A percentile compares a stretch with the other conserved stretches of the same genome.
Conservation (phyloP, 1,140 invertebrate genomes). For the Saccostrea cuccullata region DNA sequence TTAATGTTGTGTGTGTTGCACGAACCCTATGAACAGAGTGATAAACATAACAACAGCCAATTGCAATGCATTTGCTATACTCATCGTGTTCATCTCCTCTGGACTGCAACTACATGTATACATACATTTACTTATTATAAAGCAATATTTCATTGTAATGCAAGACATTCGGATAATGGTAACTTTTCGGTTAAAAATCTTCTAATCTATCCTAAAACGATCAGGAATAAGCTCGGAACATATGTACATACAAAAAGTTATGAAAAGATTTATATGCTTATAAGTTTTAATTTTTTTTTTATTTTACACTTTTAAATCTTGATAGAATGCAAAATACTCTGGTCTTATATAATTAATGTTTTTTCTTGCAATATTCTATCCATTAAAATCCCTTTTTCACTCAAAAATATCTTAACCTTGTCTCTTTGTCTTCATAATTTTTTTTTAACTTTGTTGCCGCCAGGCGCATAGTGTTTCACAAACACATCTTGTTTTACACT, state of each 20-base stretch:
- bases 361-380: neutral
- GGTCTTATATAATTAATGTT: neutral
- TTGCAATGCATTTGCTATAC: neutral
- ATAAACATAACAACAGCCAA: too few relatives aligned
- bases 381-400: neutral
- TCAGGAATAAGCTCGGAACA: neutral
- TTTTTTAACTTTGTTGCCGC: too few relatives aligned
- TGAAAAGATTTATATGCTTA: neutral
- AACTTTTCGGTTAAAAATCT: neutral
- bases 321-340: neutral
- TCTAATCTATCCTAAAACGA: neutral
- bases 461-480: too few relatives aligned
- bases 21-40: too few relatives aligned
- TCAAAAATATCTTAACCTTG: neutral
- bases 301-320: neutral
- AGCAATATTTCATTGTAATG: neutral
- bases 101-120: neutral
- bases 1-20: too few relatives aligned
- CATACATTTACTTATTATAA: neutral
- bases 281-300: too few relatives aligned
- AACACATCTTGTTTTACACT: too few relatives aligned
- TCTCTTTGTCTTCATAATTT: neutral
- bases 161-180: neutral
- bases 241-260: neutral
- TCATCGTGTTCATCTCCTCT: neutral